Percentiles rank a stretch among this genome's conserved stretches.
phyloP scores from a whole-genome alignment of 2,797 vertebrate genomes.

The Myotis planiceps region DNA sequence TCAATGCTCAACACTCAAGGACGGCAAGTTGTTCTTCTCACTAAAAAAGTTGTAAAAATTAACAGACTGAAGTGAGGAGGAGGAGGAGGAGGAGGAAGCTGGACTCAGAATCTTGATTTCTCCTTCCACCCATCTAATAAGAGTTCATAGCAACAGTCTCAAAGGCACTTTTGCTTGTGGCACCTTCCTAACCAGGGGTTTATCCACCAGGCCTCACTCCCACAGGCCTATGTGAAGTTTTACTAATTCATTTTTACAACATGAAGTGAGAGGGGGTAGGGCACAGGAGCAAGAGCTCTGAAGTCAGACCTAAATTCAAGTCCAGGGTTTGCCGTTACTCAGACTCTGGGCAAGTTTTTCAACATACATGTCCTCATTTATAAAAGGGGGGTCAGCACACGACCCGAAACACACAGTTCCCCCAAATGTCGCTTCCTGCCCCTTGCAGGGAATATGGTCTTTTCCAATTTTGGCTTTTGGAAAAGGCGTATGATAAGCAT shows the following conservation, averaged over 20 bases:
- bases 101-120: not conserved
- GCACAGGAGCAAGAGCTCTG: not conserved
- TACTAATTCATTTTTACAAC: not conserved
- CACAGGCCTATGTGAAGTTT: not conserved
- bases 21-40: not conserved
- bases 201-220: not conserved
- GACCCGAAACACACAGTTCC: not conserved
- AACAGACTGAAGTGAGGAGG: not conserved
- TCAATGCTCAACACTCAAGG: not conserved
- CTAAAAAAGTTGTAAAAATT: not conserved
- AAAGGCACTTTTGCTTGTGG: not conserved
- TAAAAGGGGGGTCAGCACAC: not conserved
- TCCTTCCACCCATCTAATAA: not conserved
- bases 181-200: not conserved
- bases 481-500: not conserved
- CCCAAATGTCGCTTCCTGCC: not conserved
- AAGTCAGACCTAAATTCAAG: not conserved
- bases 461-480: slow-evolving; percentile 31
- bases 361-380: too few species aligned
- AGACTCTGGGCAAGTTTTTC: not conserved
- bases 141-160: not conserved
- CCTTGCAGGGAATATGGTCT: slow-evolving; percentile 15
- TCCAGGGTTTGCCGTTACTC: not conserved
- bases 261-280: not conserved
- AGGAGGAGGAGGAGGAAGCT: not conserved